Base-by-base conservation (phyloP, 1,140 invertebrate genomes). In the Pseudomyrmex gracilis region DNA sequence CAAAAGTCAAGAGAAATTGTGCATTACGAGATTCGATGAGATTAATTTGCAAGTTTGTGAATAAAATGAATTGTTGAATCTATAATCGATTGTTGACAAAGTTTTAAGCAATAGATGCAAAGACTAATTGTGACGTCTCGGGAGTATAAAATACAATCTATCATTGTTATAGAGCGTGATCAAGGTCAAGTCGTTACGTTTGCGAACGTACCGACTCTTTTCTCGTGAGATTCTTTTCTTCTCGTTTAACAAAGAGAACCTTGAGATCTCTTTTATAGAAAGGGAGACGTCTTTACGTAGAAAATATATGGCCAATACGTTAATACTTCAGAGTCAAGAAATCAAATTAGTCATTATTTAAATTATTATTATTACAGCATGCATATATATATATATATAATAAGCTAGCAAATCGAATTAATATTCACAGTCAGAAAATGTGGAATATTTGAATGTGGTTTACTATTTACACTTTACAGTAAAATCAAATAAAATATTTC, bases 211-310 rank as follows among this genome's bases (percentile, higher is more conserved):
- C 22, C 53, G n/a, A 53, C n/a, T 78, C 1, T n/a, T 70, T 66
- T 71, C 55, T 49, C 64, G 9, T 47, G 20, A 78, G 12, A 78
- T 70, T 13, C 45, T 80, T 80, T 71, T 71, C 66, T 80, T 71
- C 53, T 45, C 76, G 66, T 49, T 71, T 49, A 80, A 80, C 66
- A 80, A 80, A 80, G 76, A 80, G 55, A 20, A 71, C 76, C 76
- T 80, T 80, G 76, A 80, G 66, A 49, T 24, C 2, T 68, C 15
- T 78, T 20, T 70, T 15, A 22, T 47, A 24, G 7, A 49, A 4
- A 74, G 58, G 45, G 4, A 61, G 70, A 78, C n/a, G 66, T 15
- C 22, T 34, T 0, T 70, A 53, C 13, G 49, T 53, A 53, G 53
- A 53, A 20, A 77, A 45, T 13, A 47, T 76, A 3, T 58, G 53